These are phyloP conservation scores for Zaprionus tsacasi DNA, from an alignment of 1,140 invertebrate species.

Conservation along the genomic window DNA sequence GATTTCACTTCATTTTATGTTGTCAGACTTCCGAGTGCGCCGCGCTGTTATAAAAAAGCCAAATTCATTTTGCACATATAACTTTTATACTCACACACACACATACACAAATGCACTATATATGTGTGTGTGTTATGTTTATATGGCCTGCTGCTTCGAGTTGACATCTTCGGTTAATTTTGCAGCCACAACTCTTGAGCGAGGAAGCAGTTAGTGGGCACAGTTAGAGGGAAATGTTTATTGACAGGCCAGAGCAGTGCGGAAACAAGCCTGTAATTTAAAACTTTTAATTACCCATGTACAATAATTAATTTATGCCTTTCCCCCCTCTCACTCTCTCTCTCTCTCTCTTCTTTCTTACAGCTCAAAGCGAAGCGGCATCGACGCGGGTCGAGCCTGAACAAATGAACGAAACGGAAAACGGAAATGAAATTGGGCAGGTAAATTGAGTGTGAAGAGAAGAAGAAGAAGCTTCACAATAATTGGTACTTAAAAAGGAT, in stretches of 20 bases:
- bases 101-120: constrained; percentile 15
- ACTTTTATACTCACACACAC: constrained; percentile 51
- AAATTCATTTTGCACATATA: constrained; percentile 80
- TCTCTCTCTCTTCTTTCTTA: constrained; percentile 23
- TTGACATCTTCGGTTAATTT: constrained; percentile 77
- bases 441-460: background rate
- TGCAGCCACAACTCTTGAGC: constrained; percentile 51
- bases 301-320: background rate
- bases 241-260: background rate
- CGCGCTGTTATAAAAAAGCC: constrained; percentile 73
- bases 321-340: background rate
- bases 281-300: background rate
- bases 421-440: constrained; percentile 7
- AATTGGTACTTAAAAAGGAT: constrained; percentile 19
- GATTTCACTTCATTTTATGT: constrained; percentile 81
- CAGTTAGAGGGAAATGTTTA: background rate
- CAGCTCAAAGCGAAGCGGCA: constrained; percentile 45
- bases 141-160: constrained; percentile 59
- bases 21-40: constrained; percentile 79
- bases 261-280: constrained; percentile 5
- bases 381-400: constrained; percentile 44
- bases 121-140: constrained; percentile 38
- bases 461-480: constrained; percentile 13
- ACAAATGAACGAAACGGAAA: constrained; percentile 30
- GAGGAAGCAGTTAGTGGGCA: constrained; percentile 29